These are phyloP conservation scores for Galaxea fascicularis DNA, from an alignment of 92 coral and sea anemone species.

Conservation along the genomic window DNA sequence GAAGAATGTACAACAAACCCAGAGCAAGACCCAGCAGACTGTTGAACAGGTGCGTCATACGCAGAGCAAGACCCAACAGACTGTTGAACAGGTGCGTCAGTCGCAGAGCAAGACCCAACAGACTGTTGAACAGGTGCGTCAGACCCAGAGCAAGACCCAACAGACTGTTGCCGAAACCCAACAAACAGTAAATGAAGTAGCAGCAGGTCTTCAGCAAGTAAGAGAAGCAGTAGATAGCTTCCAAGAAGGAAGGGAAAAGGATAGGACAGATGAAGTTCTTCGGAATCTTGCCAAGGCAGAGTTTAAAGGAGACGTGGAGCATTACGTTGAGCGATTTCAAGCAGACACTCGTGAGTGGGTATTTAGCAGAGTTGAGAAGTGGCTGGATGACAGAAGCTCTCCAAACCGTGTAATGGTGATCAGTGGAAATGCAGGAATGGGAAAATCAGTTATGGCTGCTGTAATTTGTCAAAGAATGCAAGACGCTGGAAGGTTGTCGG, in stretches of 20 bases:
- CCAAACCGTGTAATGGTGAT: constrained; percentile 47
- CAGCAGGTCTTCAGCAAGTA: neutral
- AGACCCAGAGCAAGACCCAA: neutral
- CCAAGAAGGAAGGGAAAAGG: neutral
- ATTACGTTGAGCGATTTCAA: constrained; percentile 13
- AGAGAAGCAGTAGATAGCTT: neutral
- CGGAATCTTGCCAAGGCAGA: constrained; percentile 52
- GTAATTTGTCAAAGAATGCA: constrained; percentile 48
- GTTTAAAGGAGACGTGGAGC: constrained; percentile 30
- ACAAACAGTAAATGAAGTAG: neutral
- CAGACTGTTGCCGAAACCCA: neutral
- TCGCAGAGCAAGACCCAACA: neutral
- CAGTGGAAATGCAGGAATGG: constrained; percentile 65
- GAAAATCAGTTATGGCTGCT: constrained; percentile 71
- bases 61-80: neutral
- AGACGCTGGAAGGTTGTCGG: constrained; percentile 44
- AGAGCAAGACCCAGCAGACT: neutral
- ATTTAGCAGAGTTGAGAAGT: constrained; percentile 36
- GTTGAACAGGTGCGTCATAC: neutral
- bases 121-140: neutral
- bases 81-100: neutral
- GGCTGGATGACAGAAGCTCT: constrained; percentile 42
- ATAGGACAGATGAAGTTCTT: neutral
- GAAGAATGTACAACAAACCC: neutral
- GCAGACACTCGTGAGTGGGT: constrained; percentile 65